Evolutionary conservation across 2,888 invertebrate species (phyloP).

Genomic region (Blastobasis adustella): DNA sequence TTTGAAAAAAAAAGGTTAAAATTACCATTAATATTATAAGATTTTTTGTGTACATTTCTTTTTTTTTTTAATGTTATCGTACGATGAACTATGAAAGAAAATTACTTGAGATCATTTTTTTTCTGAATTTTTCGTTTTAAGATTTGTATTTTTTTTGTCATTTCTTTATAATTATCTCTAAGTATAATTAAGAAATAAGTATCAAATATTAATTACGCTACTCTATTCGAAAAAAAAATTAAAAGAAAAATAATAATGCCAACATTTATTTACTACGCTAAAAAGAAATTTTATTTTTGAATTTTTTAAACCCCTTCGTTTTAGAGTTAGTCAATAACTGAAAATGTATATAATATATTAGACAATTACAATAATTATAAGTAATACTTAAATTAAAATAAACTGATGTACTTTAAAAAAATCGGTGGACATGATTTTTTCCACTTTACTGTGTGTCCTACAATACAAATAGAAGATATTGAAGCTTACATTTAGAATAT

Average conservation of each 20-base stretch:
- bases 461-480: constrained; percentile 12
- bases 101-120: constrained; percentile 58
- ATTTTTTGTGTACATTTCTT: constrained; percentile 2
- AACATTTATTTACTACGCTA: constrained; percentile 12
- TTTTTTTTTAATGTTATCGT: constrained; percentile 8
- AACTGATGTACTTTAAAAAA: constrained; percentile 20
- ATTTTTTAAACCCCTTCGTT: constrained; percentile 9
- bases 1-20: neutral
- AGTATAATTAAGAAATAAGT: constrained; percentile 32
- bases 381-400: neutral
- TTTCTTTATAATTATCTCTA: constrained; percentile 39
- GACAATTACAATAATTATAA: constrained; percentile 12
- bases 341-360: constrained; percentile 15
- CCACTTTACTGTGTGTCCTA: constrained; percentile 13
- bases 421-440: constrained; percentile 38
- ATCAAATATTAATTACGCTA: constrained; percentile 27
- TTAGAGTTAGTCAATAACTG: constrained; percentile 13
- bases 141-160: constrained; percentile 55
- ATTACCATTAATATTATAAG: constrained; percentile 1
- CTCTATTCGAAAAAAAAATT: constrained; percentile 18
- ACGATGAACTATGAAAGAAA: constrained; percentile 16
- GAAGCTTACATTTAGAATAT: constrained; percentile 22
- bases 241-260: constrained; percentile 15
- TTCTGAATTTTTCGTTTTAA: constrained; percentile 34
- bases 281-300: constrained; percentile 12